Conservation (phyloP, 2,888 invertebrate genomes). For the Eristalis tenax region DNA sequence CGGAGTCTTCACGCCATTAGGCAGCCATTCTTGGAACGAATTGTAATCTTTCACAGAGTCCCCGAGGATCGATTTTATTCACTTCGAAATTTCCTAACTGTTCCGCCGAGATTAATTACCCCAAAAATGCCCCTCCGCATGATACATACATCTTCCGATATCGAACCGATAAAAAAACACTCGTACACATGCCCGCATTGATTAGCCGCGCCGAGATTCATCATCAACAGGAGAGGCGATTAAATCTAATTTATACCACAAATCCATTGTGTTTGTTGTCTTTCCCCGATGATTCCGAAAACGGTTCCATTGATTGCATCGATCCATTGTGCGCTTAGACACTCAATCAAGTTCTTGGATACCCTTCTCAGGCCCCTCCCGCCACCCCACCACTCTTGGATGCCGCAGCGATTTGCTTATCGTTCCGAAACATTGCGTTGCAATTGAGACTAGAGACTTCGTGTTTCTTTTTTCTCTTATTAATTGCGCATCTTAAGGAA, state of each 20-base stretch:
- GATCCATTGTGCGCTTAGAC: conserved; percentile 4
- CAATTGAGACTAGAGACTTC: background rate
- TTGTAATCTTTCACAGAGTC: background rate
- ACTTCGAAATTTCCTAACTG: background rate
- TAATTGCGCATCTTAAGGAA: background rate
- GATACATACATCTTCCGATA: background rate
- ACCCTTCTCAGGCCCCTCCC: background rate
- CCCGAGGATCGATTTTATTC: background rate
- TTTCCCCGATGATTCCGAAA: conserved; percentile 9
- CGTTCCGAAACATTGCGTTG: background rate
- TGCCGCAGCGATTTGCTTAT: background rate
- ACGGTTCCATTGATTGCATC: conserved; percentile 3
- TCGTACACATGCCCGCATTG: background rate
- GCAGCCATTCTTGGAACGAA: background rate
- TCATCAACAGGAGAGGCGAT: background rate
- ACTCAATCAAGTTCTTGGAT: background rate
- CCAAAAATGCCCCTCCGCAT: background rate
- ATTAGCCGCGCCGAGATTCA: background rate
- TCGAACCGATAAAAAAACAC: background rate
- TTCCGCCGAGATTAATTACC: background rate
- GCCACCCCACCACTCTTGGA: background rate
- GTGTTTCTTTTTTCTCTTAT: background rate
- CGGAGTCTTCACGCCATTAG: background rate
- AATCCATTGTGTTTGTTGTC: background rate
- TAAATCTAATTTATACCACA: background rate